phyloP scores from a whole-genome alignment of 2,888 invertebrate genomes.

The Lasioglossum morio region DNA sequence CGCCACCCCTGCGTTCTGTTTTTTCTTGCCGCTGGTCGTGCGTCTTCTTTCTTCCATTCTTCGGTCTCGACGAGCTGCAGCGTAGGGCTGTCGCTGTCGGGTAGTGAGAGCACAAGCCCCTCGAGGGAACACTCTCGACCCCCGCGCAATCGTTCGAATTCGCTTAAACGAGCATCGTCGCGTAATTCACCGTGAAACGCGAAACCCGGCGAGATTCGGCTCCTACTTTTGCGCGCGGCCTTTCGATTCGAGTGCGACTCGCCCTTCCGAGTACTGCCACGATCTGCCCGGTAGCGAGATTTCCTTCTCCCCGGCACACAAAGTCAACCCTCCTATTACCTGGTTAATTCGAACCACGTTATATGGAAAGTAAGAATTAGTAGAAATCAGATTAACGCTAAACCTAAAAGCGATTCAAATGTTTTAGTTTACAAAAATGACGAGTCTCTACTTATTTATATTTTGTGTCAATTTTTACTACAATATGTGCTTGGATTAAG shows the following conservation, averaged over 20 bases:
- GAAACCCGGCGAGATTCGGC: background rate
- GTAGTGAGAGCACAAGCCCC: constrained; percentile 1
- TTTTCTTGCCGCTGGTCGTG: constrained; percentile 36
- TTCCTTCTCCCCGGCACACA: background rate
- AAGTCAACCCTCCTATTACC: background rate
- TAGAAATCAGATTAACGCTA: background rate
- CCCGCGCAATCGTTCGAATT: constrained; percentile 12
- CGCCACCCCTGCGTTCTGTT: constrained; percentile 1
- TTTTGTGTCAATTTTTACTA: too few relatives aligned
- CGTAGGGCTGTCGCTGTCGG: background rate
- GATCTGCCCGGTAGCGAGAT: too few relatives aligned
- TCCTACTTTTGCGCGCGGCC: constrained; percentile 22
- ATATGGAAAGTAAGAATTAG: background rate
- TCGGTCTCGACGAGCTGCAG: background rate
- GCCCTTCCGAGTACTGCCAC: background rate
- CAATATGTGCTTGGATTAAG: too few relatives aligned
- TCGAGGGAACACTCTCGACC: background rate
- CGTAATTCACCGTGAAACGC: constrained; percentile 42
- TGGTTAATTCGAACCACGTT: background rate
- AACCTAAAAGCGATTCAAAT: too few relatives aligned
- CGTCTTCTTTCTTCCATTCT: constrained; percentile 32
- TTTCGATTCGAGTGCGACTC: constrained; percentile 16
- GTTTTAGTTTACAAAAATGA: too few relatives aligned
- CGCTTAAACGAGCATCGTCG: constrained; percentile 49
- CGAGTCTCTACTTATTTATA: too few relatives aligned